Evolutionary conservation across 2,797 vertebrate genomes (phyloP), one percentile per base, ranked within the genome.

Genomic region (Sitta carolinensis): DNA sequence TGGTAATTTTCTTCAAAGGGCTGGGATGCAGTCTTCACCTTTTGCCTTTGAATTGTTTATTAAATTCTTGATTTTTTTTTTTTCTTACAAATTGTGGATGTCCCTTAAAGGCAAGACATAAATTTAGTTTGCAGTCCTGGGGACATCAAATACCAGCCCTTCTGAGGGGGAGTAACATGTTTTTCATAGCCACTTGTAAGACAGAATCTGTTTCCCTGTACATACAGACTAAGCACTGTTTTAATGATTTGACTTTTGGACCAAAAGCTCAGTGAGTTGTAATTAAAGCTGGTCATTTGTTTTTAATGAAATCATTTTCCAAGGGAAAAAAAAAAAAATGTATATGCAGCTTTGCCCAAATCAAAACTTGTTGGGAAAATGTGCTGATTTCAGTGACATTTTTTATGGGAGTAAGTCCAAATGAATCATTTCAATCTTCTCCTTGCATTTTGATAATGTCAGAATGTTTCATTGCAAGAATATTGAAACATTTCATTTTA

Each of bases 391-490:
- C 78, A 63, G 68, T 92, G 89, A 80, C 91, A 87, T 91, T 94
- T 94, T 94, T 95, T 91, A 95, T 93, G 93, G 78, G 79, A 95
- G 7, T 74, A 59, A 68, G 54, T 96, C 89, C 91, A 96, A 95
- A 93, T 85, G 93, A 96, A 94, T 95, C 4, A 94, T 91, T 96
- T 94, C 84, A 87, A 48, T 83, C 84, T 95, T 94, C 50, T 86
- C 66, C n/a, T 89, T 87, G 79, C 91, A 91, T 93, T 94, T 93
- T 89, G 91, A 96, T 95, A 95, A 92, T 89, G 76, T 85, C 93
- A 94, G 82, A 94, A 91, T 80, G 72, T 85, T 96, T 96, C 91
- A 89, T 85, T 95, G 93, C 82, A 68, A 85, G 78, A 89, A 92
- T 91, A 95, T 83, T 83, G 93, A 96, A 91, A 89, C 84, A 91